These are phyloP conservation scores for Didymodactylos carnosus DNA, from an alignment of 2,888 invertebrate genomes.

Conservation along the genomic window DNA sequence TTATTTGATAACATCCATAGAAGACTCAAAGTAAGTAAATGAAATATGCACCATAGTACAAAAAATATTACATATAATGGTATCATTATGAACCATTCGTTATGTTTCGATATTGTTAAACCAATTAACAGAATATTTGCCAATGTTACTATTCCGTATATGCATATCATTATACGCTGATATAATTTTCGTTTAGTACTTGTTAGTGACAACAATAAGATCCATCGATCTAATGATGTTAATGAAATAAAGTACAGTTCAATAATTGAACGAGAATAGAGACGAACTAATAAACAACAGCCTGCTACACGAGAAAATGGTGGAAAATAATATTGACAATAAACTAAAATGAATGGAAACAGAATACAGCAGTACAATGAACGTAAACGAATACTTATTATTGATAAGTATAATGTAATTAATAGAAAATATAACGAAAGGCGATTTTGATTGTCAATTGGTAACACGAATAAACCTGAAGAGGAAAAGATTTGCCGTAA, in stretches of 20 bases:
- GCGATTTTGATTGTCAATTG: too few relatives aligned
- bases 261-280: constrained; percentile 23
- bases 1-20: constrained; percentile 28
- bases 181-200: constrained; percentile 15
- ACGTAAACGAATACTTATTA: background rate
- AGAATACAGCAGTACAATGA: background rate
- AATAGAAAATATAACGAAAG: background rate
- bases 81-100: constrained; percentile 34
- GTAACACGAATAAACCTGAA: too few relatives aligned
- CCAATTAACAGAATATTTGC: constrained; percentile 18
- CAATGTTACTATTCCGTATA: constrained; percentile 21
- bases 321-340: background rate
- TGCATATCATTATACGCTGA: constrained; percentile 20
- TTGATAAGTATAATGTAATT: background rate
- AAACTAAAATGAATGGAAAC: background rate
- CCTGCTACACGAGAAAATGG: background rate
- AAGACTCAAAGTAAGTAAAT: constrained; percentile 23
- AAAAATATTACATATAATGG: constrained; percentile 25
- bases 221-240: constrained; percentile 29
- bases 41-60: constrained; percentile 20
- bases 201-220: constrained; percentile 21
- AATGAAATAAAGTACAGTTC: constrained; percentile 26
- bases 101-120: constrained; percentile 23
- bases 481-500: too few relatives aligned
- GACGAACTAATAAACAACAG: constrained; percentile 23